Evolutionary conservation across 2,888 invertebrate species (phyloP), one percentile per base, ranked within the genome.

Genomic region (Cerastis rubricosa): DNA sequence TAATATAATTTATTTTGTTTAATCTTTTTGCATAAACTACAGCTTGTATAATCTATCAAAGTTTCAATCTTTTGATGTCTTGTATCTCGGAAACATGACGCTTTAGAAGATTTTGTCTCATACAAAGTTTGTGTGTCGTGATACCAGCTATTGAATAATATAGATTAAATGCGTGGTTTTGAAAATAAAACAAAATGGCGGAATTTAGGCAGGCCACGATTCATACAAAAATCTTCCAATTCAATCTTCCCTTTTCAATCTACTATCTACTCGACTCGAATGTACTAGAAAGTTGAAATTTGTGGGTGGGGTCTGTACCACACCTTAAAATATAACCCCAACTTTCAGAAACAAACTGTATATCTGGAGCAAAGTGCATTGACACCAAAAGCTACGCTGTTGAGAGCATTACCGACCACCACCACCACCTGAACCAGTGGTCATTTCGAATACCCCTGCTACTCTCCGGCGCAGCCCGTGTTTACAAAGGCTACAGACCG

Each of bases 361-460:
- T 19, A 72, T 61, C 40, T 57, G 17, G 45, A 67, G 43, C 49
- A 63, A 81, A 54, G 17, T 54, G 22, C 63, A 64, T 45, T 81
- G 19, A 57, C 35, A 25, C 49, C 57, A 49, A 61, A 57, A 43
- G 40, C 29, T 51, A 65, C 40, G n/a, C 29, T 35, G 35, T 68
- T 45, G 61, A 47, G 43, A 57, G 40, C 45, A 29, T 19, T 35
- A 35, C 35, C 35, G 35, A 35, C 35, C 35, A 35, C 35, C 35
- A 35, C 35, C 3, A 35, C 35, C 35, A 35, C 35, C 35, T 35
- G 35, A 35, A 3, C 35, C 35, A 35, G 35, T 3, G 35, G 35
- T 35, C 1, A 35, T 35, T 35, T 35, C 35, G 35, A 35, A 35
- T 35, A 35, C 1, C 35, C 35, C 35, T 35, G 35, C 35, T 35